A percentile compares a stretch with the other conserved stretches of the same genome.
Evolutionary conservation across 2,797 vertebrate species (phyloP).

Genomic region (Crocidura indochinensis): DNA sequence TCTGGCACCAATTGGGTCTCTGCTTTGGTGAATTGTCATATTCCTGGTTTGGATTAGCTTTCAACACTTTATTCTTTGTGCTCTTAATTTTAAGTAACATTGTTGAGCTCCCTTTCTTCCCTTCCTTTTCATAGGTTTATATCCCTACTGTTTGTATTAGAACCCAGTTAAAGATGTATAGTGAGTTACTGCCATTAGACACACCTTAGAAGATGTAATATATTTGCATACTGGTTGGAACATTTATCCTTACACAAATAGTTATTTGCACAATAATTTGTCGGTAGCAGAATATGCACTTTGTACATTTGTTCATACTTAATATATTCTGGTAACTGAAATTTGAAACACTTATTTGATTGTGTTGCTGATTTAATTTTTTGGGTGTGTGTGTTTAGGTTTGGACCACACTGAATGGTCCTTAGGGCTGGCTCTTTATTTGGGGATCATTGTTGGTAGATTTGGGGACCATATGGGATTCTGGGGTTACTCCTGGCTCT

Average conservation of each 20-base stretch:
- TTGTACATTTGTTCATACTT: background rate
- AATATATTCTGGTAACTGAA: background rate
- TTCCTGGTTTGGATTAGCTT: background rate
- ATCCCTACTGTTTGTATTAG: background rate
- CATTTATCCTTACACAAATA: background rate
- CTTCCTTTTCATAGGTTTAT: too few relatives aligned
- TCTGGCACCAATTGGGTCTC: background rate
- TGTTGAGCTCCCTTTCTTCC: background rate
- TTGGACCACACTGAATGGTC: too few relatives aligned
- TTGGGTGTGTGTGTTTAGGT: too few relatives aligned
- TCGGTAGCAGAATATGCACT: background rate
- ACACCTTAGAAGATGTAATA: background rate
- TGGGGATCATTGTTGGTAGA: too few relatives aligned
- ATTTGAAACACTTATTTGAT: background rate
- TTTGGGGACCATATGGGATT: too few relatives aligned
- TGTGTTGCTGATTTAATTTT: too few relatives aligned
- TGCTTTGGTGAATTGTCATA: constrained; percentile 36
- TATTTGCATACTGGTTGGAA: background rate
- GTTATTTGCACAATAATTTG: constrained; percentile 19
- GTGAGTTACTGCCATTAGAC: background rate
- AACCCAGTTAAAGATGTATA: background rate
- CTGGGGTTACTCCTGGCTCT: too few relatives aligned
- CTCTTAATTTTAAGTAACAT: background rate
- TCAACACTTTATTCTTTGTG: background rate
- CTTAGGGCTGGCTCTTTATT: too few relatives aligned